Evolutionary conservation across 2,888 invertebrate genomes (phyloP), one percentile per base, ranked within the genome.

Genomic region (Xanthia icteritia): DNA sequence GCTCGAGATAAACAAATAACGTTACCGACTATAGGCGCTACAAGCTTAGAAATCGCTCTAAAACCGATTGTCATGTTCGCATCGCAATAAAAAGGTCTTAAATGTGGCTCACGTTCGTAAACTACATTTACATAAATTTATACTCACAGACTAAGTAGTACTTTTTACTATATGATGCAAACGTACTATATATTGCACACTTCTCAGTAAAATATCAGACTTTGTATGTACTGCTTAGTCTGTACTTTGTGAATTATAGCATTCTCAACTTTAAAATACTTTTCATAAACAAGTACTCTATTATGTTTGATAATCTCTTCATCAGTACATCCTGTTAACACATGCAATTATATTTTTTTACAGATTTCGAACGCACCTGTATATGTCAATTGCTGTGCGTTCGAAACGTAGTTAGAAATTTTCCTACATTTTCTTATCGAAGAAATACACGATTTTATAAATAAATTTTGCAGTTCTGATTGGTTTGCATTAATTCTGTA

Each of bases 11-110:
- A 85, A 90, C 92, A 94, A 91, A 95, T 73, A 84, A 92, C 89
- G 92, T 94, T 95, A 9, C 94, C 92, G 56, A 94, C 76, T 60
- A 93, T 84, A 69, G 96, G 96, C 73, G 92, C 95, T 60, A 93
- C 91, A 79, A 95, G 89, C 90, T 91, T 95, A 64, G 92, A 90
- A 90, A 96, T 81, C 73, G 90, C 88, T 90, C 92, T 91, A 92
- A 94, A 91, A 84, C 92, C 91, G 90, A 95, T 93, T 95, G 96
- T 95, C 96, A 96, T 96, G 87, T 83, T 90, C 77, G 56, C 64
- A 69, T 90, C 77, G 56, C 64, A 69, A 72, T 76, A 72, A 77
- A 76, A 71, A 86, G 76, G 76, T 85, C 45, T 17, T 80, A 82
- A 79, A n/a, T 63, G 13, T 54, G 17, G 8, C 27, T 23, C 20